Conservation (phyloP, 2,113 vertebrate species). For the Nesospiza acunhae region DNA sequence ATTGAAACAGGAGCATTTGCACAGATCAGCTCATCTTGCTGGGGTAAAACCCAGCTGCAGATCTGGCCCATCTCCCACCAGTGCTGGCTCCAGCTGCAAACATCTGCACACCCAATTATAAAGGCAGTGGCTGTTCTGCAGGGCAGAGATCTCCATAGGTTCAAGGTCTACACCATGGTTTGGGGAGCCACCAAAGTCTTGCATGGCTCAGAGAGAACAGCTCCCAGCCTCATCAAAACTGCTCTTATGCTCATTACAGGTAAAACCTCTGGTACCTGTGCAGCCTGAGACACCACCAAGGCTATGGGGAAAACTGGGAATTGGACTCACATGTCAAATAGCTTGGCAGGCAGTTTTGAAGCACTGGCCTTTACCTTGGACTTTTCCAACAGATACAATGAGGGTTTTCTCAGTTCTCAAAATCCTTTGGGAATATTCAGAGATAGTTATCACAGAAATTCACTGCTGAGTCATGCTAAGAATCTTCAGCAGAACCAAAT, state of each 20-base stretch:
- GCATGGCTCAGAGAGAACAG: neutral
- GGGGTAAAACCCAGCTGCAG: neutral
- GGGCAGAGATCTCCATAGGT: fast-evolving
- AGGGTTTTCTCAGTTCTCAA: neutral
- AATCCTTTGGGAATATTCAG: neutral
- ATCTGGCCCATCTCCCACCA: neutral
- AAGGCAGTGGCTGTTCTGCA: neutral
- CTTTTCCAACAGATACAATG: neutral
- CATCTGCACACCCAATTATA: no score
- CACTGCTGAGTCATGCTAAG: neutral
- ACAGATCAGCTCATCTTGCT: neutral
- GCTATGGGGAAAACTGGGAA: fast-evolving
- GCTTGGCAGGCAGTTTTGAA: neutral
- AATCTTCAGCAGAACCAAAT: neutral
- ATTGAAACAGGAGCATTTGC: neutral
- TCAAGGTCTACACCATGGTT: neutral
- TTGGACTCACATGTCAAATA: neutral
- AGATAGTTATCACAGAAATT: neutral
- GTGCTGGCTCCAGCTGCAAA: neutral
- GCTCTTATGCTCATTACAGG: neutral
- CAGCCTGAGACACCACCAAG: neutral
- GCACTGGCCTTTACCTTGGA: neutral
- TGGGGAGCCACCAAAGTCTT: neutral
- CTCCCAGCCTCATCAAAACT: neutral
- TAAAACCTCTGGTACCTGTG: fast-evolving